phyloP scores from a whole-genome alignment of 2,113 vertebrate genomes.

The Phaethon lepturus region DNA sequence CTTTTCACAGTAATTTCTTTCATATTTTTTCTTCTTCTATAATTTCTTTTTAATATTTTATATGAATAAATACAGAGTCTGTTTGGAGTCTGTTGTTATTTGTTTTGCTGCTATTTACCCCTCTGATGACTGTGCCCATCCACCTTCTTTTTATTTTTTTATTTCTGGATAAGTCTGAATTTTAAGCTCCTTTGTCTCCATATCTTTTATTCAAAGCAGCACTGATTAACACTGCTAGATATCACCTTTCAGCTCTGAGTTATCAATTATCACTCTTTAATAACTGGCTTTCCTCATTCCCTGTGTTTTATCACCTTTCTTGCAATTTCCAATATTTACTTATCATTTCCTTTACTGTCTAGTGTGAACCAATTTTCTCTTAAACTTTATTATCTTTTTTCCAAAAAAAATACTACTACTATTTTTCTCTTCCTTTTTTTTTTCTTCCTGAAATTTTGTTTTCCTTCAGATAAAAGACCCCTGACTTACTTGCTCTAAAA shows the following conservation, averaged over 20 bases:
- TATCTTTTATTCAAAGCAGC: background rate
- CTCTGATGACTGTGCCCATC: background rate
- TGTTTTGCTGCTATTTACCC: background rate
- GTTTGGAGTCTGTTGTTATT: background rate
- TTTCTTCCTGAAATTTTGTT: background rate
- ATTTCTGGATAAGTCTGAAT: background rate
- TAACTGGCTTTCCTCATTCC: background rate
- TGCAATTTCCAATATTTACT: background rate
- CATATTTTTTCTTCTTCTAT: no score
- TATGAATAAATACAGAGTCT: background rate
- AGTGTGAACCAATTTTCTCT: background rate
- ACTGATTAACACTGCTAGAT: background rate
- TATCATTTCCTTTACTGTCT: background rate
- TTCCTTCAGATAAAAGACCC: background rate
- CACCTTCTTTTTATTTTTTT: fast-evolving
- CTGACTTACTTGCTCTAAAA: background rate
- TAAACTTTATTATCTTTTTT: background rate
- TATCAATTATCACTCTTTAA: constrained; percentile 9
- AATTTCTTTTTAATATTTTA: fast-evolving
- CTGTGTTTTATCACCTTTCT: background rate
- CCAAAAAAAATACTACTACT: no score
- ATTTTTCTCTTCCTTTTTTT: background rate
- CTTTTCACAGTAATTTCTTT: background rate
- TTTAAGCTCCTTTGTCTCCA: background rate
- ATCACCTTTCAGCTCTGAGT: background rate